Evolutionary conservation across 2,797 vertebrate genomes (phyloP), one percentile per base, ranked within the genome.

Genomic region (Aeoliscus strigatus): DNA sequence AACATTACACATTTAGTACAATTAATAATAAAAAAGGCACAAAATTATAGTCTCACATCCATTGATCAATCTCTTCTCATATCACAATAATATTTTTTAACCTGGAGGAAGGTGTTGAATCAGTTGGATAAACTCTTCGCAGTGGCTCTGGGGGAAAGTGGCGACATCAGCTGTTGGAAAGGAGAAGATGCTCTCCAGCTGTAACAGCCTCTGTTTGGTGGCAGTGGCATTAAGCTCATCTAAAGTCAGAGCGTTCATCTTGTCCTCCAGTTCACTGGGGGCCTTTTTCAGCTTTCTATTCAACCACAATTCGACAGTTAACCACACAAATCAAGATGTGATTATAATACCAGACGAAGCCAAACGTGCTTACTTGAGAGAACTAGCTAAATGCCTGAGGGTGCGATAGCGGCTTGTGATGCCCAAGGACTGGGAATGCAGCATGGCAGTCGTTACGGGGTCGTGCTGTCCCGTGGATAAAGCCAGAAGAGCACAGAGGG

Each of bases 321-420:
- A n/a, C n/a, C n/a, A 10, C 14, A 25, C 25, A 28, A 27, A 12
- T 11, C 0, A 15, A n/a, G n/a, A n/a, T n/a, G n/a, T n/a, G n/a
- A n/a, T n/a, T n/a, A n/a, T n/a, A n/a, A n/a, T n/a, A n/a, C n/a
- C n/a, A n/a, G n/a, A n/a, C n/a, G n/a, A n/a, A n/a, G n/a, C n/a
- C 18, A 15, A 13, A 26, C 5, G 2, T 9, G 17, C 89, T 82
- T 73, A 94, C 94, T 81, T 86, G 11, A 93, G 81, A 70, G 76
- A 87, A 48, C 64, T 87, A 67, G 87, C 80, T 46, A 93, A 59
- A 60, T 90, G 76, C 2, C 88, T 77, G 51, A 89, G 84, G 47
- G 93, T 89, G 47, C 91, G 90, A 63, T 97, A 93, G 4, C 92
- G 90, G 30, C 85, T 80, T 6, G 91, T 89, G 74, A 95, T 48